These are phyloP conservation scores for Arnoldichthys spilopterus DNA, from an alignment of 2,797 vertebrate genomes.

Conservation along the genomic window DNA sequence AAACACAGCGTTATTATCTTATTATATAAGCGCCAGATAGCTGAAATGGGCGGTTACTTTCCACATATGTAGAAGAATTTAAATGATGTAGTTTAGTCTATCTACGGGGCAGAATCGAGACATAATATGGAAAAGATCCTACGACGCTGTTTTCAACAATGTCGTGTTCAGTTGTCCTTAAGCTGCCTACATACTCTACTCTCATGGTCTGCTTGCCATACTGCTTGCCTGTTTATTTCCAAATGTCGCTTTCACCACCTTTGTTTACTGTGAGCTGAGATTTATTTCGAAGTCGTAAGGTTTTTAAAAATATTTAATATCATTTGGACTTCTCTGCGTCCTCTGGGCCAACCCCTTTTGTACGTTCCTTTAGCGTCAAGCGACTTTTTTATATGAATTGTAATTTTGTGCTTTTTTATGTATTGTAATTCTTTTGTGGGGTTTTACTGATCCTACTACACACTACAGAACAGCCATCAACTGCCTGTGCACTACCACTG, in stretches of 20 bases:
- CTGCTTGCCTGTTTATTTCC: background rate
- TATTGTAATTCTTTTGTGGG: background rate
- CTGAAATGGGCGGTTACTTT: background rate
- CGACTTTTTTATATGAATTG: no score
- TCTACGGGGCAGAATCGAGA: background rate
- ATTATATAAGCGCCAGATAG: background rate
- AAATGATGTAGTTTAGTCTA: background rate
- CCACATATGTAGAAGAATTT: no score
- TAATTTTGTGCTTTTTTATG: background rate
- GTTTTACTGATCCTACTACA: background rate
- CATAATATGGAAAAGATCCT: conserved; percentile 23
- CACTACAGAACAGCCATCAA: no score
- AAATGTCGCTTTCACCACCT: background rate
- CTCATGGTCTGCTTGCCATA: background rate
- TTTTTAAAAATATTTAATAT: no score
- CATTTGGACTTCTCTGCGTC: no score
- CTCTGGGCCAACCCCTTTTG: no score
- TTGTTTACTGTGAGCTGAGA: background rate
- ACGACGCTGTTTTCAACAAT: conserved; percentile 36
- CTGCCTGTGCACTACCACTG: background rate
- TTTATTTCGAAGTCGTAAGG: background rate
- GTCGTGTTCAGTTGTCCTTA: background rate
- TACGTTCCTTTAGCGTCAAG: no score
- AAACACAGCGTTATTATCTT: background rate
- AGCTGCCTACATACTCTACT: background rate